Conservation (phyloP, 2,888 invertebrate genomes). For the Melanchra persicariae region DNA sequence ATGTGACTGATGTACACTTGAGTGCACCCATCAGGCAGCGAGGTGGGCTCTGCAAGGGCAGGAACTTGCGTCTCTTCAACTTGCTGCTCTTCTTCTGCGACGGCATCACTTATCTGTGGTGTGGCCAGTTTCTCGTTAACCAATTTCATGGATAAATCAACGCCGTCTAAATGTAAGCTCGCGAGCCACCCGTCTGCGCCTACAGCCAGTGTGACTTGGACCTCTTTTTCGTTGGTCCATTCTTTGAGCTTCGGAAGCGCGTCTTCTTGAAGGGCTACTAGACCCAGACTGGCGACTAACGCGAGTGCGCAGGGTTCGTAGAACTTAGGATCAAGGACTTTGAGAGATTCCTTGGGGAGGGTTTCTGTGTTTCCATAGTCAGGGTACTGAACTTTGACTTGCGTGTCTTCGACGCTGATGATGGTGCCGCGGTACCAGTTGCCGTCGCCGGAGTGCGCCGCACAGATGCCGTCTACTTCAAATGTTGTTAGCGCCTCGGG, state of each 20-base stretch:
- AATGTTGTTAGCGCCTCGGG: slow-evolving; percentile 83
- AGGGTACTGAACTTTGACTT: slow-evolving; percentile 90
- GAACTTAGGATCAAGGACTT: slow-evolving; percentile 87
- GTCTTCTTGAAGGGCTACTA: slow-evolving; percentile 83
- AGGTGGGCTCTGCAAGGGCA: slow-evolving; percentile 74
- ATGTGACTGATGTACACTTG: slow-evolving; percentile 92
- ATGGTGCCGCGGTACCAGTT: slow-evolving; percentile 94
- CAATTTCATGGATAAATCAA: slow-evolving; percentile 88
- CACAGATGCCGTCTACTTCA: slow-evolving; percentile 91
- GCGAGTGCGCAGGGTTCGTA: slow-evolving; percentile 84
- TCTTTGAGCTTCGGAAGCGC: slow-evolving; percentile 80
- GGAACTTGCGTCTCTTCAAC: slow-evolving; percentile 64
- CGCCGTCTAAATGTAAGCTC: slow-evolving; percentile 87
- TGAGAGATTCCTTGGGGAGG: slow-evolving; percentile 85
- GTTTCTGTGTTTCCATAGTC: slow-evolving; percentile 94
- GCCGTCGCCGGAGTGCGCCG: slow-evolving; percentile 91
- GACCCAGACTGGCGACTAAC: slow-evolving; percentile 82
- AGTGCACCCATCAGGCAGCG: slow-evolving; percentile 81
- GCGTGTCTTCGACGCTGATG: slow-evolving; percentile 81
- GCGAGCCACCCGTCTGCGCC: slow-evolving; percentile 91
- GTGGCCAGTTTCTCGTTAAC: slow-evolving; percentile 84
- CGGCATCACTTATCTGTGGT: slow-evolving; percentile 71
- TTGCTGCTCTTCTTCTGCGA: slow-evolving; percentile 59
- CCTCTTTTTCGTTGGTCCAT: slow-evolving; percentile 88
- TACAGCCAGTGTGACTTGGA: slow-evolving; percentile 89